Evolutionary conservation across 2,888 invertebrate species (phyloP), one percentile per base, ranked within the genome.

Genomic region (Clanis bilineata): DNA sequence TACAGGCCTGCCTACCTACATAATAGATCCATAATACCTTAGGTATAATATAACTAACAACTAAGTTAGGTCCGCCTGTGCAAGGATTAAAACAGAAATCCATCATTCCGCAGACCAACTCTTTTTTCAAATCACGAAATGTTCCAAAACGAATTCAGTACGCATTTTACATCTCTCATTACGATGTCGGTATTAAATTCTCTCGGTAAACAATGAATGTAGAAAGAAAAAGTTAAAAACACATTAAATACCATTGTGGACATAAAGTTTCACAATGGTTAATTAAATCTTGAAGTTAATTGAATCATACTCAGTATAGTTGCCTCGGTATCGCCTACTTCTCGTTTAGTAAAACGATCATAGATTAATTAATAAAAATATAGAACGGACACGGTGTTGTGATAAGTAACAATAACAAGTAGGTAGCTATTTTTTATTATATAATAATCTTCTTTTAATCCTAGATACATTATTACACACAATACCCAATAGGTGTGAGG

Each of bases 241-340:
- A 64, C 59, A 64, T 57, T 63, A 65, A 63, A 67, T 72, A 72
- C 62, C 63, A 68, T 71, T 70, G 71, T 63, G 65, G 58, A 62
- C 59, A 67, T 63, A 61, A 66, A 60, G 68, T 66, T 64, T 66
- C 74, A 74, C 73, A 72, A 73, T 73, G 67, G 69, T 73, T 73
- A 71, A 74, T 73, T 70, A 73, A 73, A 67, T 65, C 62, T 64
- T 67, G 59, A 64, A 61, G 63, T 69, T 73, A 66, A 72, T 74
- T 71, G 69, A 72, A 71, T 67, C 72, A 68, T 67, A 56, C 59
- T 60, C 61, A 32, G 45, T 58, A 62, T 64, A 62, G 63, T 58
- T 67, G 62, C 64, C 63, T 39, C 44, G 63, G 64, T 61, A 65
- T 58, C 45, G 57, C 59, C 63, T 62, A 64, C 64, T 62, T 65